A percentile compares a stretch with the other conserved stretches of the same genome.
Evolutionary conservation across 1,140 invertebrate species (phyloP).

Genomic region (Chrysopa pallens): DNA sequence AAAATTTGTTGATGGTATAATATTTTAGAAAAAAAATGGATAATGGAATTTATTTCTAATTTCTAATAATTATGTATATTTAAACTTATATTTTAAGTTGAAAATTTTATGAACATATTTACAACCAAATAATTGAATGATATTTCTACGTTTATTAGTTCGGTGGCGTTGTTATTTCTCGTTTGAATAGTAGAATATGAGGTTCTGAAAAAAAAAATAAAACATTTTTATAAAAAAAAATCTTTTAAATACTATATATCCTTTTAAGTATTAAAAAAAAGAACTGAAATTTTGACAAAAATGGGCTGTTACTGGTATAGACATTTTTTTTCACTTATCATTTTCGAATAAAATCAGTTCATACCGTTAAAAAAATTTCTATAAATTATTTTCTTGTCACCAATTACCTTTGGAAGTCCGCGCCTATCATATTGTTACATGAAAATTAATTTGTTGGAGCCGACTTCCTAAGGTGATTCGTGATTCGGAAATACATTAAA

Average conservation of each 20-base stretch:
- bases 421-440: no score
- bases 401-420: no score
- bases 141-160: not conserved
- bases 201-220: constrained; percentile 33
- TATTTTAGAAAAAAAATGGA: not conserved
- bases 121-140: not conserved
- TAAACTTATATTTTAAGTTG: not conserved
- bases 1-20: not conserved
- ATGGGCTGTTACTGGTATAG: no score
- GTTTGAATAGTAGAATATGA: constrained; percentile 44
- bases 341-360: no score
- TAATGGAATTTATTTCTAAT: not conserved
- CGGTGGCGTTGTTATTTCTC: constrained; percentile 34
- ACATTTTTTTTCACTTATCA: no score
- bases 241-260: not conserved
- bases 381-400: no score
- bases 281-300: no score
- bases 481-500: no score
- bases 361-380: no score
- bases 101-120: not conserved
- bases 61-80: not conserved
- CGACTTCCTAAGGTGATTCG: no score
- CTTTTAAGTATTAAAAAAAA: no score
- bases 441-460: no score
- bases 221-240: not conserved